Percentiles rank a stretch among this genome's conserved stretches.
Conservation (phyloP, 2,113 vertebrate species). For the Hemicordylus capensis region DNA sequence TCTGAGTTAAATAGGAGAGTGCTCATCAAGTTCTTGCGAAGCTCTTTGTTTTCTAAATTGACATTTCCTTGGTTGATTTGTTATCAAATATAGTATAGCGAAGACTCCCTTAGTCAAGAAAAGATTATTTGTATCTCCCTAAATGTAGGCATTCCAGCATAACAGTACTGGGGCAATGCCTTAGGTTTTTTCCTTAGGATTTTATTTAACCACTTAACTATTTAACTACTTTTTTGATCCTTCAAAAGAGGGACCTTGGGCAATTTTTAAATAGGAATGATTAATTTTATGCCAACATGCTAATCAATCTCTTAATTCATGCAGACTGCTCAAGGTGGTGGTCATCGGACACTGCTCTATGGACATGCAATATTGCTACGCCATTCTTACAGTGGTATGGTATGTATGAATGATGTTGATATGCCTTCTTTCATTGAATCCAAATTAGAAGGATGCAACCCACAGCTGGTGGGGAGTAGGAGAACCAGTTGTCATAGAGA, state of each 20-base stretch:
- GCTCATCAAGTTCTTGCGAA: background rate
- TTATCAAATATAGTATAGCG: background rate
- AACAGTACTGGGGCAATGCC: background rate
- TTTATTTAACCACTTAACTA: no score
- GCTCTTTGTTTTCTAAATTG: background rate
- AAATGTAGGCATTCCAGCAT: background rate
- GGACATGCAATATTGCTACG: conserved; percentile 93
- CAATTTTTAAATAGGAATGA: background rate
- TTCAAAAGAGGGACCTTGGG: background rate
- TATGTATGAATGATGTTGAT: conserved; percentile 61
- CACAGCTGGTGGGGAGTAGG: background rate
- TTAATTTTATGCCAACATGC: background rate
- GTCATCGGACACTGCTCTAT: conserved; percentile 92
- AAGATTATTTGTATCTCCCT: background rate
- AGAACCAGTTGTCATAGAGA: background rate
- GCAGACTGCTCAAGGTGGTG: conserved; percentile 90
- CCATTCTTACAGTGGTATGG: conserved; percentile 97
- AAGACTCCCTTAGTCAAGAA: background rate
- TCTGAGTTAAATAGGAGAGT: background rate
- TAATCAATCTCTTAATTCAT: conserved; percentile 12
- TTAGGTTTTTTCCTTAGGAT: no score
- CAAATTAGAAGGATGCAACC: background rate
- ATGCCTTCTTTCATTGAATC: background rate
- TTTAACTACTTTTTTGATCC: background rate
- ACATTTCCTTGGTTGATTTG: background rate